Evolutionary conservation across 2,888 invertebrate species (phyloP), one percentile per base, ranked within the genome.

Genomic region (Megalurothrips usitatus): DNA sequence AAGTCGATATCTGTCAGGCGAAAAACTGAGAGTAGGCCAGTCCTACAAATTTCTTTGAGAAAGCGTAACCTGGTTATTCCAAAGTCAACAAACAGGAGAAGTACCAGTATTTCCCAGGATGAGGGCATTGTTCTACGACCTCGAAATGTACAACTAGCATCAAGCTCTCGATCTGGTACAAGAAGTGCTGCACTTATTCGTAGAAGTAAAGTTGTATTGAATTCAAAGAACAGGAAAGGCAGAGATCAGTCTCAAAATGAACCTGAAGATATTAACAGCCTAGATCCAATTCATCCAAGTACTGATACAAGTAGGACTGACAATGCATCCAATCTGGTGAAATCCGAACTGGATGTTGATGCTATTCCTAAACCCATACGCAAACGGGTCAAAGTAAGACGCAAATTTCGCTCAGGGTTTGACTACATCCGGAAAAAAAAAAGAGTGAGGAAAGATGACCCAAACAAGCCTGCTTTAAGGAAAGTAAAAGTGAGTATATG

Each of bases 381-480:
- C 17, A 58, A 58, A 43, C 34, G 34, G 6, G 34, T 43, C 9
- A 49, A 81, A 63, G 52, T 91, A n/a, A 88, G 94, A 84, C 89
- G 94, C 84, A 94, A 94, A 88, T 92, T 94, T 85, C 86, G 87
- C 82, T 94, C 94, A 19, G 94, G 94, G 11, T 96, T 96, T 87
- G 96, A 96, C 89, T 96, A 96, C 84, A 94, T 96, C 82, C 89
- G 95, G 58, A 96, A 96, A 87, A 94, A 94, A 86, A 91, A 91
- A 79, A 90, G 91, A 78, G 87, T 89, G 1, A 88, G 89, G 84
- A 91, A 91, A 85, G 92, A 92, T 83, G 89, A 90, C 78, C 81
- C 82, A 52, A 83, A 84, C 43, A 82, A 83, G 58, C 82, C 83
- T 82, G 83, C 81, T n/a, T 84, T 85, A 83, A 86, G 88, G 84